Evolutionary conservation across 2,113 vertebrate genomes (phyloP).

Genomic region (Lichenostomus cassidix): DNA sequence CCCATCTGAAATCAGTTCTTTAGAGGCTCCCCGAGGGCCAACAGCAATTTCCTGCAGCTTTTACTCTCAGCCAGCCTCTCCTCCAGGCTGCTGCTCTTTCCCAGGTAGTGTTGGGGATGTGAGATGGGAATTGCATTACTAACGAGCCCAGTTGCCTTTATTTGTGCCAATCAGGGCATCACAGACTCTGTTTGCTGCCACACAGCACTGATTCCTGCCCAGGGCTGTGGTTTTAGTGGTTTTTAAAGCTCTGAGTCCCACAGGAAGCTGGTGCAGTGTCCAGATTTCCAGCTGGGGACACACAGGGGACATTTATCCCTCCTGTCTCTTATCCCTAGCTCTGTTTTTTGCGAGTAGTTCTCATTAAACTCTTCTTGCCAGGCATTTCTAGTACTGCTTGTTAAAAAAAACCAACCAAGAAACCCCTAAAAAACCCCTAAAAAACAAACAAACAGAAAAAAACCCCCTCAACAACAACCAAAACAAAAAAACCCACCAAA

Average conservation of each 20-base stretch:
- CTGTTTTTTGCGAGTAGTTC: not conserved
- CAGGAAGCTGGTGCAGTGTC: not conserved
- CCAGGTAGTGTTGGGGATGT: not conserved
- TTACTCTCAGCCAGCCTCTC: not conserved
- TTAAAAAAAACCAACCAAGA: not conserved
- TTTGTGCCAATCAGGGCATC: not conserved
- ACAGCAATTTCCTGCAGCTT: conserved; percentile 34
- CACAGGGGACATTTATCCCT: not conserved
- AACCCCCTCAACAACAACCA: too few relatives aligned
- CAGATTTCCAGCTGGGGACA: not conserved
- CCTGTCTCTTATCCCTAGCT: not conserved
- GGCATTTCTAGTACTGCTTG: not conserved
- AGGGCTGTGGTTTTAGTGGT: not conserved
- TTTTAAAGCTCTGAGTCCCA: not conserved
- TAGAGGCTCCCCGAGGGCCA: not conserved
- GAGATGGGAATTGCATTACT: not conserved
- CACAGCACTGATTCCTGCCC: not conserved
- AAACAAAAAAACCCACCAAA: too few relatives aligned
- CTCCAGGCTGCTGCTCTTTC: conserved; percentile 13
- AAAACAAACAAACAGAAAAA: too few relatives aligned
- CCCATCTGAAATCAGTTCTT: not conserved
- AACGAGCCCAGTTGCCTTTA: not conserved
- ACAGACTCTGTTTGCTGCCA: not conserved
- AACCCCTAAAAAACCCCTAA: too few relatives aligned
- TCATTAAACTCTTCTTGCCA: not conserved